Percentiles rank a stretch among this genome's conserved stretches.
phyloP scores from a whole-genome alignment of 2,113 vertebrate species.

The Orcinus orca region DNA sequence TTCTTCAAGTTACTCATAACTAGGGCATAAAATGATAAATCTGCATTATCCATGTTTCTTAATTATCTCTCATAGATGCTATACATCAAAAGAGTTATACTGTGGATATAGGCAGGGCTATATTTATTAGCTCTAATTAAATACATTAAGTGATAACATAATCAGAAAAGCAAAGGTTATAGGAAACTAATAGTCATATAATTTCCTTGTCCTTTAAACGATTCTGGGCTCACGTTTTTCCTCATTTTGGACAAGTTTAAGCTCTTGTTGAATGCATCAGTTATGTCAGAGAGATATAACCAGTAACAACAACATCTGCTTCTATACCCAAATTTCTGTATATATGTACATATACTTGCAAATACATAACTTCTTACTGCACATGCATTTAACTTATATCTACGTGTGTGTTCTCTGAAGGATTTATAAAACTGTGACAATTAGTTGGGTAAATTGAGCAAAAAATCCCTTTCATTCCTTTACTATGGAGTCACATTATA shows the following conservation, averaged over 20 bases:
- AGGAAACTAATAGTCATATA: neutral
- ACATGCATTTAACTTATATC: neutral
- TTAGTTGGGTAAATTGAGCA: neutral
- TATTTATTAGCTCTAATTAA: neutral
- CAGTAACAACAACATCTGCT: neutral
- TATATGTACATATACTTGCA: neutral
- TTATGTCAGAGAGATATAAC: neutral
- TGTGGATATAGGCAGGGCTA: neutral
- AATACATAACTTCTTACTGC: neutral
- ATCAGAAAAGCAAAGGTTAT: neutral
- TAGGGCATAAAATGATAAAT: conserved; percentile 14
- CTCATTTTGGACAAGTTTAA: neutral
- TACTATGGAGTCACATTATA: neutral
- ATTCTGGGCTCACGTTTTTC: neutral
- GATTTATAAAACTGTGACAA: neutral
- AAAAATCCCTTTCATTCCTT: neutral
- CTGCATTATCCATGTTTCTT: neutral
- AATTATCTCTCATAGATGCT: neutral
- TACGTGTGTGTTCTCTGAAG: neutral
- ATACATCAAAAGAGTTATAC: neutral
- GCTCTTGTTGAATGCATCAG: neutral
- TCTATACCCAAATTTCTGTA: neutral
- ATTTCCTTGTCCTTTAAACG: neutral
- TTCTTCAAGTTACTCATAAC: neutral
- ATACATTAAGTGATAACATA: neutral